Evolutionary conservation across 2,888 invertebrate species (phyloP).

Genomic region (Aethes cnicana): DNA sequence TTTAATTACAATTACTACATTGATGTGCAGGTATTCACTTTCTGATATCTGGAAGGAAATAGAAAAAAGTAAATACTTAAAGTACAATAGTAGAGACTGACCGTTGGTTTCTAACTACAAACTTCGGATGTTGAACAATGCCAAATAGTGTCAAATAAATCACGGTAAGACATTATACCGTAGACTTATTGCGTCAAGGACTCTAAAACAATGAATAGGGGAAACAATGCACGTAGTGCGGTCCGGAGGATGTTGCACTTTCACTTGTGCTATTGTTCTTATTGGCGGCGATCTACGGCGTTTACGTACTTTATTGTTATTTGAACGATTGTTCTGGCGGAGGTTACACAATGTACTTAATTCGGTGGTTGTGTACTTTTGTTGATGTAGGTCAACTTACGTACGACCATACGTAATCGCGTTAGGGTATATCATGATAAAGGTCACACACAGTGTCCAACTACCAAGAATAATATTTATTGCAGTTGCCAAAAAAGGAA

Average conservation of each 20-base stretch:
- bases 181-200: constrained; percentile 67
- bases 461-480: no score
- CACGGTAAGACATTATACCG: constrained; percentile 32
- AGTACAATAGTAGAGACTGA: constrained; percentile 2
- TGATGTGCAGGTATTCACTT: not conserved
- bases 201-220: constrained; percentile 71
- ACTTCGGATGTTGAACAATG: constrained; percentile 19
- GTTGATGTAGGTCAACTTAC: constrained; percentile 48
- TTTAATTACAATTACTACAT: constrained; percentile 48
- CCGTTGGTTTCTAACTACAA: constrained; percentile 2
- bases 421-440: no score
- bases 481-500: no score
- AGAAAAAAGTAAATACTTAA: no score
- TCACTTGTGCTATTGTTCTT: constrained; percentile 73
- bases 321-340: constrained; percentile 54
- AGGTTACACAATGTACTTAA: constrained; percentile 56
- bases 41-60: constrained; percentile 31
- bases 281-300: constrained; percentile 62
- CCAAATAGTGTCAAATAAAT: constrained; percentile 20
- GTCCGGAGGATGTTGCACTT: constrained; percentile 73
- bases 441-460: no score
- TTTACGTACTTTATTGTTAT: constrained; percentile 44
- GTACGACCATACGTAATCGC: not conserved
- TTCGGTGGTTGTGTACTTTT: constrained; percentile 37
- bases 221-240: constrained; percentile 68